Base-by-base conservation (phyloP, 2,113 vertebrate genomes). In the Poeciliopsis retropinna region DNA sequence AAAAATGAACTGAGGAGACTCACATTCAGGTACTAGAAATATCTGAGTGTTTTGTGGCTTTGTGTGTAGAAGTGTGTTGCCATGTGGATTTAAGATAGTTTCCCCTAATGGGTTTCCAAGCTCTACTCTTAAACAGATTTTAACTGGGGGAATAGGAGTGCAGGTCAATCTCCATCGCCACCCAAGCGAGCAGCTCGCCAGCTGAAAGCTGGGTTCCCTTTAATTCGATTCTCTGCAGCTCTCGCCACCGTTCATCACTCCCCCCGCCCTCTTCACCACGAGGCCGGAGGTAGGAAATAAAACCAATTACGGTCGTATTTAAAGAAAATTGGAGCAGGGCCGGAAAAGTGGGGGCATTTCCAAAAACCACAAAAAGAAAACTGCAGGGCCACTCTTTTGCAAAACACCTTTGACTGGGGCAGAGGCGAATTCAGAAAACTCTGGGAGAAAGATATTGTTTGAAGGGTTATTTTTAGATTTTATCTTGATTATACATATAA, bases 261-360 rank as follows among this genome's bases (percentile, higher is more conserved):
- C 25, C 51, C 17, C 65, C 60, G 37, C 62, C 64, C 34, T 61
- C 29, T 51, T 19, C 70, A 72, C 84, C 79, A 47, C 85, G 83
- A 86, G 82, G 87, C 93, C 91, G 90, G 93, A 94, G 93, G 93
- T 93, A 92, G 91, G 91, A 94, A 94, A 93, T 93, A 92, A 92
- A 92, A 91, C 92, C 93, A 93, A 92, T 93, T 94, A 93, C 88
- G 87, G 84, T 87, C 85, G 90, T 91, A 93, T 93, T 94, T 93
- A 93, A 93, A 92, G 92, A 93, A 93, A 94, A 94, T 92, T 92
- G 92, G 89, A 91, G 89, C 87, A 85, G 80, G 88, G 87, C 90
- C 82, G 92, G 92, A 94, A 94, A 91, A 92, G 90, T 88, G 89
- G 88, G 80, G 87, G 85, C 88, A 87, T 89, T 91, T 92, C 84